These are phyloP conservation scores for Drosophila melanica DNA, from an alignment of 1,140 invertebrate species.

Conservation along the genomic window DNA sequence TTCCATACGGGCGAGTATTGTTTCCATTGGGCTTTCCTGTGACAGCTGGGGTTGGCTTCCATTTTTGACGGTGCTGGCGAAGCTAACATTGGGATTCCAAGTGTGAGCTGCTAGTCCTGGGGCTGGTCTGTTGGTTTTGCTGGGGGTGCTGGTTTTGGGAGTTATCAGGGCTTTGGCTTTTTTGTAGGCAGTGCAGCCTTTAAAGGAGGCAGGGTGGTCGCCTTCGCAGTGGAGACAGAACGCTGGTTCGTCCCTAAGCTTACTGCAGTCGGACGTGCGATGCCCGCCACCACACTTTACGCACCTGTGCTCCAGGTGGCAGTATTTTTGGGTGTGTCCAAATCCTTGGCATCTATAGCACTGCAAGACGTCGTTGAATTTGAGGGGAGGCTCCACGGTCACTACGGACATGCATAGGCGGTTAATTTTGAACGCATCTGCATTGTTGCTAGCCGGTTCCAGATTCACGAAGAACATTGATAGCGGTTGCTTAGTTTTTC, in stretches of 20 bases:
- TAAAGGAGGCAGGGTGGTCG: background rate
- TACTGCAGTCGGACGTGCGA: background rate
- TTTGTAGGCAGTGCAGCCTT: background rate
- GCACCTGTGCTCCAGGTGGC: background rate
- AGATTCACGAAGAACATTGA: background rate
- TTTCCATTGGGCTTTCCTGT: too few species aligned
- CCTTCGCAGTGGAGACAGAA: background rate
- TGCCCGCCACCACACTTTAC: background rate
- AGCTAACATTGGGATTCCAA: too few species aligned
- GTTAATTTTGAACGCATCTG: background rate
- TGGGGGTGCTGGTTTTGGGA: too few species aligned
- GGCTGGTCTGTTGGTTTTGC: too few species aligned
- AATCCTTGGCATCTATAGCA: background rate
- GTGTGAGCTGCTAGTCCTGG: too few species aligned
- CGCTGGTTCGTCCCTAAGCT: background rate
- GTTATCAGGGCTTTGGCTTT: background rate
- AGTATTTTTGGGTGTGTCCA: background rate
- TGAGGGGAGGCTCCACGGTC: background rate
- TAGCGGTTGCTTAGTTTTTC: background rate
- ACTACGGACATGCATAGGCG: background rate
- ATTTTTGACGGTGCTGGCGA: too few species aligned
- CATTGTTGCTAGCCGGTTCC: conserved; percentile 14
- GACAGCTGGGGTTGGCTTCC: too few species aligned
- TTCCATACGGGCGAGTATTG: too few species aligned
- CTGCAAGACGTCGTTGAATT: background rate